Evolutionary conservation across 1,140 invertebrate species (phyloP), one percentile per base, ranked within the genome.

Genomic region (Drosophila arizonae): DNA sequence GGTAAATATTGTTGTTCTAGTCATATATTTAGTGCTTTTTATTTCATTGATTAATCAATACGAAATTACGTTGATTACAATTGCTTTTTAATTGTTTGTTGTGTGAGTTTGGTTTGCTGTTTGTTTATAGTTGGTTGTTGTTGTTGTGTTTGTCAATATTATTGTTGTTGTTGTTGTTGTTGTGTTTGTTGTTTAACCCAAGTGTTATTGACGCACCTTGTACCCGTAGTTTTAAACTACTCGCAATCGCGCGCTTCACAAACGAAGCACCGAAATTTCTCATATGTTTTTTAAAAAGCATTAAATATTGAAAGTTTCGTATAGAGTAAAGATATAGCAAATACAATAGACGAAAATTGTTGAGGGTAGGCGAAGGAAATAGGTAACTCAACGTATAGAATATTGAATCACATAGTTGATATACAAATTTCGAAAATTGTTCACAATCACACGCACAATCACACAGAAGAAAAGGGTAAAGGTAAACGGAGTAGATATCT

Each of bases 21-120:
- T 48, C 50, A 66, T 69, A 90, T 90, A 90, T 90, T 90, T 90
- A 90, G 89, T 90, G 89, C 89, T 90, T 90, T 90, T 90, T 90
- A 88, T 76, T 90, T 82, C 61, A 76, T 88, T 88, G 77, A 87
- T 87, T 87, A 87, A 87, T 88, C 72, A 88, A 79, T 88, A 90
- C 69, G 61, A 73, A 71, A 81, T 85, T 90, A 76, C 74, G 67
- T 81, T 79, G 52, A 58, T 76, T 82, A 90, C 65, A 86, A 90
- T 87, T 71, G 81, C 52, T 80, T 78, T 87, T 90, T 90, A 90
- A 90, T 90, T 81, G 77, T 60, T 86, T 81, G 65, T 68, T 85
- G 75, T 46, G 79, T 78, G 54, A 67, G 80, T 79, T 81, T 77
- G 36, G 36, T 39, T 13, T 39, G 6, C 3, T 50, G 63, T 70